Conservation (phyloP, 1,140 invertebrate species). For the Gryon sp. region DNA sequence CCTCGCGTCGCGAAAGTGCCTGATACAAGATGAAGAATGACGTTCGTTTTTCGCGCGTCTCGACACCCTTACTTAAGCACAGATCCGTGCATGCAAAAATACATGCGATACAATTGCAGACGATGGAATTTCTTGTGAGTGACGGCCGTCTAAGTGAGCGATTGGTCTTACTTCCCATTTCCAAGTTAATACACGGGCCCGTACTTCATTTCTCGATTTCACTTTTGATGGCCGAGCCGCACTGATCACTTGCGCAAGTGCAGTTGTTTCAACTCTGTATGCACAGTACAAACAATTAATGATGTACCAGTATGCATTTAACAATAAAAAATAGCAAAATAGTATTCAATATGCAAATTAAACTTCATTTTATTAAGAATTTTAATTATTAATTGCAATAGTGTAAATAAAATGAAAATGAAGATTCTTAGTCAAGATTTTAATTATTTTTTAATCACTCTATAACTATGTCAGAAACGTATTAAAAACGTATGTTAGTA, state of each 20-base stretch:
- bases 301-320: no score
- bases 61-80: slow-evolving; percentile 40
- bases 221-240: slow-evolving; percentile 71
- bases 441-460: no score
- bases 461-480: no score
- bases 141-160: slow-evolving; percentile 24
- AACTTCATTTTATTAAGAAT: no score
- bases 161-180: slow-evolving; percentile 60
- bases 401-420: no score
- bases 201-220: slow-evolving; percentile 70
- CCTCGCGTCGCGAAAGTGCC: slow-evolving; percentile 51
- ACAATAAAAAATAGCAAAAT: no score
- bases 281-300: no score
- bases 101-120: slow-evolving; percentile 32
- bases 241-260: slow-evolving; percentile 18
- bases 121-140: slow-evolving; percentile 40
- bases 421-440: no score
- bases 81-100: slow-evolving; percentile 32
- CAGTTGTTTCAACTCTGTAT: no score
- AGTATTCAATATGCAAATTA: no score
- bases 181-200: slow-evolving; percentile 22
- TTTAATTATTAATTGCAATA: no score
- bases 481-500: no score
- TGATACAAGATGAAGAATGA: slow-evolving; percentile 39
- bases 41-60: slow-evolving; percentile 47